phyloP scores from a whole-genome alignment of 2,888 invertebrate genomes.

The Camptogramma bilineatum region DNA sequence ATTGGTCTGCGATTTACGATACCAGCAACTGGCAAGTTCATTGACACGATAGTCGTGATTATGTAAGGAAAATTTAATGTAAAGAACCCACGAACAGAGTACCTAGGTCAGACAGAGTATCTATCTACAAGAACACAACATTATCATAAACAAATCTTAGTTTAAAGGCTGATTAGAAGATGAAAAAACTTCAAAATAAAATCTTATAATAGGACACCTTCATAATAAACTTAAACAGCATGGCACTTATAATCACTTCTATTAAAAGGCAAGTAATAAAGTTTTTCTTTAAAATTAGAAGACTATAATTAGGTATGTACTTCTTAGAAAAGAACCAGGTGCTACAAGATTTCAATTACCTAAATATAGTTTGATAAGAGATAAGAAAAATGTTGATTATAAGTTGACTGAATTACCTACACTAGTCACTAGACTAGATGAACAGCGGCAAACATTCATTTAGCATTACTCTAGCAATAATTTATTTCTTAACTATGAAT shows the following conservation, averaged over 20 bases:
- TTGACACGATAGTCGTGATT: neutral
- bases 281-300: too few species aligned
- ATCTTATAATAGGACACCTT: too few species aligned
- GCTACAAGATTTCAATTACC: neutral
- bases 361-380: slow-evolving; percentile 14
- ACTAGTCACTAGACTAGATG: neutral
- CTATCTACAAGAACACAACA: too few species aligned
- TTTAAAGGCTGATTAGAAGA: too few species aligned
- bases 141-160: too few species aligned
- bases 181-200: too few species aligned
- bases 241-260: slow-evolving; percentile 5
- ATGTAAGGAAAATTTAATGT: neutral
- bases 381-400: slow-evolving; percentile 2
- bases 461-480: too few species aligned
- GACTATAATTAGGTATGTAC: neutral
- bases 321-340: neutral
- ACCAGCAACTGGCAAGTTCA: neutral
- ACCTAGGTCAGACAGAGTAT: too few species aligned
- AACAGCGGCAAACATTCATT: neutral
- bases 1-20: slow-evolving; percentile 1
- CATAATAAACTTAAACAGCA: slow-evolving; percentile 21
- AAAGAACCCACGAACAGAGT: neutral
- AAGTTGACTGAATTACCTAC: neutral
- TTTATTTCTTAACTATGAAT: too few species aligned
- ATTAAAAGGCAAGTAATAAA: neutral